A percentile compares a stretch with the other conserved stretches of the same genome.
These are phyloP conservation scores for Catharus minimus DNA, from an alignment of 2,113 vertebrate species.

Conservation along the genomic window DNA sequence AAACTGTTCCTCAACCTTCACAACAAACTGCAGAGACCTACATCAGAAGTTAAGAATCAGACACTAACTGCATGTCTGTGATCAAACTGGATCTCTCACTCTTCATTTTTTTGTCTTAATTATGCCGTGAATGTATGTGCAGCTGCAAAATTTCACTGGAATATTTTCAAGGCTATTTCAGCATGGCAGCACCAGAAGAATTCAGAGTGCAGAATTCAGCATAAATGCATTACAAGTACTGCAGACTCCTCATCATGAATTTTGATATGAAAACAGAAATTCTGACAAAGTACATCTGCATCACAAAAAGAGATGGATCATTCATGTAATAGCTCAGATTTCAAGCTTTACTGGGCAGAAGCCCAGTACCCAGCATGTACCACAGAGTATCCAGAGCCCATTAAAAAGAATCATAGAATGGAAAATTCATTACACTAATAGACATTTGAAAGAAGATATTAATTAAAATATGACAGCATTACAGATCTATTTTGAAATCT, in stretches of 20 bases:
- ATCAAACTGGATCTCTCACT: not conserved
- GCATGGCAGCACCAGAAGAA: not conserved
- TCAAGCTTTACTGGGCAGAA: not conserved
- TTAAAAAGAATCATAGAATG: not conserved
- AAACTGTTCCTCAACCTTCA: not conserved
- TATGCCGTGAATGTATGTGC: not conserved
- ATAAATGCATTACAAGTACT: not conserved
- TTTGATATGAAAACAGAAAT: not conserved
- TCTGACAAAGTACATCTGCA: not conserved
- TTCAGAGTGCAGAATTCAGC: not conserved
- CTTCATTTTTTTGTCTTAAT: not conserved
- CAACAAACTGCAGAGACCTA: not conserved
- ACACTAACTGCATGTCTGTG: not conserved
- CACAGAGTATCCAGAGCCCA: not conserved
- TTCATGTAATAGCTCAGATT: not conserved
- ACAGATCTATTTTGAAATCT: not conserved
- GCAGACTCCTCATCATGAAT: not conserved
- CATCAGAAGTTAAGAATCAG: not conserved
- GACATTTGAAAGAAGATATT: not conserved
- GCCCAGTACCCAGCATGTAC: not conserved
- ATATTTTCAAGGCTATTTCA: not conserved
- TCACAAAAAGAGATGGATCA: not conserved
- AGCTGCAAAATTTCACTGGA: not conserved
- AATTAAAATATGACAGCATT: not conserved
- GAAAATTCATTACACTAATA: slow-evolving; percentile 1